phyloP scores from a whole-genome alignment of 1,140 invertebrate genomes.

The Drosophila bipectinata region DNA sequence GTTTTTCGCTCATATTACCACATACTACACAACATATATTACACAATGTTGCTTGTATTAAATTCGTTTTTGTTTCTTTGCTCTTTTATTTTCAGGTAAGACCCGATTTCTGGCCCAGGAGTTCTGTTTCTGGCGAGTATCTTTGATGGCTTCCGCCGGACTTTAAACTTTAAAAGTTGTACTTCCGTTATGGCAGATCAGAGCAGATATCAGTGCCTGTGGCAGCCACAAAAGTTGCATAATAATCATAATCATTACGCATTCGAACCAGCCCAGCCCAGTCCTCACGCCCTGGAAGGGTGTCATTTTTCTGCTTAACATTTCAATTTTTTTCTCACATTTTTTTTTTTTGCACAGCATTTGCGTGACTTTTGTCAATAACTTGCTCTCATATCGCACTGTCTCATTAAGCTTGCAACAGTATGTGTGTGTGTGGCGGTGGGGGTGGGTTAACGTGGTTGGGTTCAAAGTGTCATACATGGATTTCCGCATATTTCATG shows the following conservation, averaged over 20 bases:
- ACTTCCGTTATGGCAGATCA: conserved; percentile 16
- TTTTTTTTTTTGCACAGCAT: conserved; percentile 57
- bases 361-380: conserved; percentile 81
- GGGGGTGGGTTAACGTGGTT: not conserved
- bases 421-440: too few species aligned
- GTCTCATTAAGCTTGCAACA: conserved; percentile 5
- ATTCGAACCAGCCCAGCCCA: conserved; percentile 25
- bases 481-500: conserved; percentile 72
- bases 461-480: conserved; percentile 65
- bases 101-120: not conserved
- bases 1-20: conserved; percentile 1
- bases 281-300: not conserved
- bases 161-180: conserved; percentile 19
- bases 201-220: conserved; percentile 5
- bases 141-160: conserved; percentile 14
- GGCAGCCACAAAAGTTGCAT: conserved; percentile 59
- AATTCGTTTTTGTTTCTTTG: conserved; percentile 6
- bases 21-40: conserved; percentile 15
- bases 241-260: conserved; percentile 73
- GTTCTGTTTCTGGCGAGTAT: not conserved
- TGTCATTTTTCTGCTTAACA: conserved; percentile 63
- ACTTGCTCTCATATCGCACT: conserved; percentile 62
- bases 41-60: conserved; percentile 43
- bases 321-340: conserved; percentile 76
- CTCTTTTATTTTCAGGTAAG: conserved; percentile 61